These are phyloP conservation scores for Beris morrisii DNA, from an alignment of 2,888 invertebrate genomes.

Conservation along the genomic window DNA sequence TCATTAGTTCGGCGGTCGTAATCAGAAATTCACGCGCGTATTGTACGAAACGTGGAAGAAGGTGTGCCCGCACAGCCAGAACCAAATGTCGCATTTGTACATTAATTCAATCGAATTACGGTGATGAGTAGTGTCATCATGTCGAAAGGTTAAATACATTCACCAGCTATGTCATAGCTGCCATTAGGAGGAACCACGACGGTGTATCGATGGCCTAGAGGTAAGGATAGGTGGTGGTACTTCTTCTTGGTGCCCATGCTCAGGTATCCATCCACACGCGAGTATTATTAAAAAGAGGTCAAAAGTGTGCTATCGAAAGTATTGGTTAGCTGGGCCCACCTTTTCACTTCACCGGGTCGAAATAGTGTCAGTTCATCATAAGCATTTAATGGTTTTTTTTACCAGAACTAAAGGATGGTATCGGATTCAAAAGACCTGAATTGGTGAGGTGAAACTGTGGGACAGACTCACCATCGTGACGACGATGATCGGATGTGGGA, in stretches of 20 bases:
- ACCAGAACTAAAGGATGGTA: slow-evolving; percentile 10
- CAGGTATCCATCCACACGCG: too few relatives aligned
- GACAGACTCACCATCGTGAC: slow-evolving; percentile 7
- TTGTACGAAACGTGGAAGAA: not conserved
- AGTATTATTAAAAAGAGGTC: not conserved
- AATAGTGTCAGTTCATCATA: not conserved
- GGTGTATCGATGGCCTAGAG: too few relatives aligned
- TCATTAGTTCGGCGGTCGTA: slow-evolving; percentile 16
- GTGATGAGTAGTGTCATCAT: slow-evolving; percentile 7
- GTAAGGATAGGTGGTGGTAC: too few relatives aligned
- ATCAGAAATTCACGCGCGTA: not conserved
- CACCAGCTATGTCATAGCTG: not conserved
- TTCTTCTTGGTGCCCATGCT: too few relatives aligned
- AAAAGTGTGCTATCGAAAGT: not conserved
- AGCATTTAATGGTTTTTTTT: slow-evolving; percentile 14
- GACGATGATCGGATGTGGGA: slow-evolving; percentile 26
- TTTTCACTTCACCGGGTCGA: too few relatives aligned
- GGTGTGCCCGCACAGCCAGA: slow-evolving; percentile 15
- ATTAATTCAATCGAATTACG: slow-evolving; percentile 17
- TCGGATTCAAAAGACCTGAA: slow-evolving; percentile 12
- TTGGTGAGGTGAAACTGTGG: too few relatives aligned
- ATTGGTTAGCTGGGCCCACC: too few relatives aligned
- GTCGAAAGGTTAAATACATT: slow-evolving; percentile 26
- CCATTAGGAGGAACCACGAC: too few relatives aligned
- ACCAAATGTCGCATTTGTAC: slow-evolving; percentile 10